Evolutionary conservation across 2,113 vertebrate species (phyloP), one percentile per base, ranked within the genome.

Genomic region (Butastur rufipennis): DNA sequence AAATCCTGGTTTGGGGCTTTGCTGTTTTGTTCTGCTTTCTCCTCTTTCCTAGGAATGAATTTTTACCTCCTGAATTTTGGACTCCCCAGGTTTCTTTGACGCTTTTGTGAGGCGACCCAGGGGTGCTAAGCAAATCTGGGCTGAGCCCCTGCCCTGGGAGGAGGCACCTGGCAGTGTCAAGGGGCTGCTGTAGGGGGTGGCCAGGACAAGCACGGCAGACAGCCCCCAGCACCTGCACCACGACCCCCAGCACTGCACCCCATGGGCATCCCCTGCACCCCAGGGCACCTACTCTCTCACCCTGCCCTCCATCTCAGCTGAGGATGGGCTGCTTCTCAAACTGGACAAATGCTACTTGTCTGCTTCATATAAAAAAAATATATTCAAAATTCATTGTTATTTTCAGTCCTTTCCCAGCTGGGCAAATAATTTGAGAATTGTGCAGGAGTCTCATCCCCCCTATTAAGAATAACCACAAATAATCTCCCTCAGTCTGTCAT

Each of bases 1-100:
- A 67, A 91, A 80, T 31, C 87, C 84, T 3, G 38, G 4, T 47
- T 48, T 55, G 70, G 81, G 81, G 78, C 81, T 91, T 83, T 58
- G 88, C 86, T 74, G 86, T 32, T 97, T 97, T 92, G 83, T 92
- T 86, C 89, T 84, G 75, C 10, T 81, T 94, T 91, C 73, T 85
- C 92, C 95, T 92, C 86, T 94, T 84, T 58, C 79, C 79, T 11
- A 53, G 79, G 75, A 61, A 90, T 55, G 59, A 53, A 77, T 40
- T 96, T 95, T 80, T 93, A 58, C 81, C 56, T 36, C 20, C 53
- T 36, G 79, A 94, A 50, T 97, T 97, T 95, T 77, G 82, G 80
- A 47, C 80, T 94, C 92, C 88, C 55, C 63, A 47, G 82, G 85
- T 90, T 95, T 66, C 88, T 96, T 65, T 95, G 90, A 80, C 3